Conservation (phyloP, 2,797 vertebrate genomes). For the Psittacula derbiana region DNA sequence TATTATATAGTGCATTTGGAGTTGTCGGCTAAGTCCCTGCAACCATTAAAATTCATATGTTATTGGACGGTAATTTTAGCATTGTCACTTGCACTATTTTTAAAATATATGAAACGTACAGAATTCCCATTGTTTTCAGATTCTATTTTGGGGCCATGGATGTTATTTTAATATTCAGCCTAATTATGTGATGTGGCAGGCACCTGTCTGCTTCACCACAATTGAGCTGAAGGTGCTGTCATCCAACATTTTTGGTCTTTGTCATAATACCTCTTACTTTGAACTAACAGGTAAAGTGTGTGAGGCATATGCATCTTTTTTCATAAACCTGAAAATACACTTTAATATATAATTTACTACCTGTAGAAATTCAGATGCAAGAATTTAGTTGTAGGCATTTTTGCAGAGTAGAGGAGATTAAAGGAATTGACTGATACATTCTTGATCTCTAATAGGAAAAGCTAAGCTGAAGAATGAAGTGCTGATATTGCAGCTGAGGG, state of each 20-base stretch:
- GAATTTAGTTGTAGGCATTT: not conserved
- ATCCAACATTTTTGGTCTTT: not conserved
- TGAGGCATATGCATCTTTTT: not conserved
- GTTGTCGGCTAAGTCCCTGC: not conserved
- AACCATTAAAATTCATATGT: not conserved
- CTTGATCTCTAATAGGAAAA: not conserved
- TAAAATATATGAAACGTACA: not conserved
- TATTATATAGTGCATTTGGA: not conserved
- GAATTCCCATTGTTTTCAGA: not conserved
- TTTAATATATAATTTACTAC: not conserved
- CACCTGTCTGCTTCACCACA: not conserved
- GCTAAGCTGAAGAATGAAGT: not conserved
- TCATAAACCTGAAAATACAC: not conserved
- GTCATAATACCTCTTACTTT: not conserved
- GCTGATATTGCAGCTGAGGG: not conserved
- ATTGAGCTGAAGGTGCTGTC: not conserved
- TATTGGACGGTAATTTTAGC: not conserved
- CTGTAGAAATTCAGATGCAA: not conserved
- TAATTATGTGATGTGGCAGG: not conserved
- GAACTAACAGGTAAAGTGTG: not conserved
- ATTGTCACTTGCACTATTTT: not conserved
- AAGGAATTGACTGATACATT: not conserved
- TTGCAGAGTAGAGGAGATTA: not conserved
- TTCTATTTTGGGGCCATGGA: accelerated
- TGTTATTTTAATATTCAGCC: not conserved